Conservation (phyloP, 2,797 vertebrate genomes). For the Silurus lanzhouensis region DNA sequence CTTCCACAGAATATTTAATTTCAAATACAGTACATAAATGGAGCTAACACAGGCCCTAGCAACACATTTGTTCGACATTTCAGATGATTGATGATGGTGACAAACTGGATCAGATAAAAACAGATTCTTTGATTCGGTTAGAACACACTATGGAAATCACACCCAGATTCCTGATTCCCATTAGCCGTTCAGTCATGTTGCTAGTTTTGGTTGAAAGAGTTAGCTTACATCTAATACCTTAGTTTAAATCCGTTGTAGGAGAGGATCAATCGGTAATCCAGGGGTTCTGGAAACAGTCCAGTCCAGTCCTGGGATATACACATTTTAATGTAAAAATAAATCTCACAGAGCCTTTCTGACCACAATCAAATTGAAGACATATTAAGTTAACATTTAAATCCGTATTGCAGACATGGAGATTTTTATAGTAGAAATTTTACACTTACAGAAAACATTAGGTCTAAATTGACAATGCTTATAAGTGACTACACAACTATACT, state of each 20-base stretch:
- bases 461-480: no score
- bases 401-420: not conserved
- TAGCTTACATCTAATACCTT: not conserved
- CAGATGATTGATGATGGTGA: not conserved
- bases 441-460: not conserved
- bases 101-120: not conserved
- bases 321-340: not conserved
- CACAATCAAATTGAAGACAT: not conserved
- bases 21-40: not conserved
- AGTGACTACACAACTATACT: not conserved
- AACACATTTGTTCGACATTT: not conserved
- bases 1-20: not conserved
- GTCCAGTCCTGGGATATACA: no score
- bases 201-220: not conserved
- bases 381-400: not conserved
- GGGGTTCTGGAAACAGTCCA: not conserved
- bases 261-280: not conserved
- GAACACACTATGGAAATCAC: not conserved
- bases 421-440: not conserved
- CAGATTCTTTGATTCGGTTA: not conserved
- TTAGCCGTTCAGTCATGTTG: not conserved
- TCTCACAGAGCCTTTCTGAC: not conserved
- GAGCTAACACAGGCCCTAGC: not conserved
- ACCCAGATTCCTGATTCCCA: not conserved
- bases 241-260: not conserved